Conservation (phyloP, 2,888 invertebrate species). For the Agrotis segetum region DNA sequence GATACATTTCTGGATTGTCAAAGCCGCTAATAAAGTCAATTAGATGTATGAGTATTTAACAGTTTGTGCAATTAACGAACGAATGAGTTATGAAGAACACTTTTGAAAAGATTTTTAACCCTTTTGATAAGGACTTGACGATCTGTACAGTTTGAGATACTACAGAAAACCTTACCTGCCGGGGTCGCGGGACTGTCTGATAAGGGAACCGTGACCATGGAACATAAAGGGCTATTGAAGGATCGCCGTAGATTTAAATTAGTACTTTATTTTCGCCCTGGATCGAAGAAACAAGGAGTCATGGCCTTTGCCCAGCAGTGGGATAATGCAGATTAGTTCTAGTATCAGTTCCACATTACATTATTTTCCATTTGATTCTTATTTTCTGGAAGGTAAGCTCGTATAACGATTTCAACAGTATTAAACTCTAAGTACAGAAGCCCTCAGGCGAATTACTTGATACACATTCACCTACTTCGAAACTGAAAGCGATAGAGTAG, state of each 20-base stretch:
- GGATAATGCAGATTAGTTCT: not conserved
- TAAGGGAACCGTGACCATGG: no score
- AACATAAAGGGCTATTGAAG: no score
- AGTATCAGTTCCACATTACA: no score
- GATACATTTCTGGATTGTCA: conserved; percentile 46
- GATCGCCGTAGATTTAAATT: no score
- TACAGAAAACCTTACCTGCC: no score
- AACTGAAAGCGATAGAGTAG: conserved; percentile 14
- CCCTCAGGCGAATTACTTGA: conserved; percentile 1
- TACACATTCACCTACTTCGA: conserved; percentile 33
- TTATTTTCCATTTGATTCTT: no score
- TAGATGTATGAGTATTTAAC: conserved; percentile 17
- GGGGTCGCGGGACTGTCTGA: no score
- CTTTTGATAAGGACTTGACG: not conserved
- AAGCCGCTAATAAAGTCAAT: conserved; percentile 54
- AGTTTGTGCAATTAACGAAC: not conserved
- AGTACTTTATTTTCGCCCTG: no score
- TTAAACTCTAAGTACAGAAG: conserved; percentile 2
- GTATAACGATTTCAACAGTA: not conserved
- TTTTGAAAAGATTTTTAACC: not conserved
- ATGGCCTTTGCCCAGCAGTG: no score
- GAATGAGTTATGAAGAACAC: conserved; percentile 3
- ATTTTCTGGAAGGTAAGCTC: not conserved
- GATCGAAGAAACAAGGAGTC: no score
- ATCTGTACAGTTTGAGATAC: no score